phyloP scores from a whole-genome alignment of 2,113 vertebrate species.

The Raphicerus campestris region DNA sequence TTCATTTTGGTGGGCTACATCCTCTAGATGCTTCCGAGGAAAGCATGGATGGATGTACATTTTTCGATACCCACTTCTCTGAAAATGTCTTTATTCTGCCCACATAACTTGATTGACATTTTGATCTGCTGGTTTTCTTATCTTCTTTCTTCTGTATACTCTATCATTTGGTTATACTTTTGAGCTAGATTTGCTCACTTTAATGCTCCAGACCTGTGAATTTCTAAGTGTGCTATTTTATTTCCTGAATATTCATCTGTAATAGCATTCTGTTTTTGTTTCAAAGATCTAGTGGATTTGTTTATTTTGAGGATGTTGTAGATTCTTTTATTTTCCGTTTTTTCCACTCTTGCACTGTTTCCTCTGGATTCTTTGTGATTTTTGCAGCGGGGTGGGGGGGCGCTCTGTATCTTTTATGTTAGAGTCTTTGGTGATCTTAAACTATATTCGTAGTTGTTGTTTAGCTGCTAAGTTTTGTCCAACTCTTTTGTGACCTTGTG shows the following conservation, averaged over 20 bases:
- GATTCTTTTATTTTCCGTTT: neutral
- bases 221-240: neutral
- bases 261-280: slow-evolving; percentile 2
- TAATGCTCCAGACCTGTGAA: neutral
- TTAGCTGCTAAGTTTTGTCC: neutral
- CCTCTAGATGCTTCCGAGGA: neutral
- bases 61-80: neutral
- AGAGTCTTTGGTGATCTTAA: neutral
- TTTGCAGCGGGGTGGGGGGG: rapidly evolving
- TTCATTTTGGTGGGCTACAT: neutral
- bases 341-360: neutral
- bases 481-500: neutral
- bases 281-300: neutral
- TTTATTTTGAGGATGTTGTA: neutral
- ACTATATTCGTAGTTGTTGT: neutral
- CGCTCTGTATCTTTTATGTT: neutral
- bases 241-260: neutral
- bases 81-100: neutral
- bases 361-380: neutral
- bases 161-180: neutral
- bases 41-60: neutral
- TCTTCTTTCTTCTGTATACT: neutral
- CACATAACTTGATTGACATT: neutral
- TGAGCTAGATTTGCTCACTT: neutral
- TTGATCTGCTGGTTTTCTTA: neutral